A percentile compares a stretch with the other conserved stretches of the same genome.
Conservation (phyloP, 2,797 vertebrate genomes). For the Sparidentex hasta region DNA sequence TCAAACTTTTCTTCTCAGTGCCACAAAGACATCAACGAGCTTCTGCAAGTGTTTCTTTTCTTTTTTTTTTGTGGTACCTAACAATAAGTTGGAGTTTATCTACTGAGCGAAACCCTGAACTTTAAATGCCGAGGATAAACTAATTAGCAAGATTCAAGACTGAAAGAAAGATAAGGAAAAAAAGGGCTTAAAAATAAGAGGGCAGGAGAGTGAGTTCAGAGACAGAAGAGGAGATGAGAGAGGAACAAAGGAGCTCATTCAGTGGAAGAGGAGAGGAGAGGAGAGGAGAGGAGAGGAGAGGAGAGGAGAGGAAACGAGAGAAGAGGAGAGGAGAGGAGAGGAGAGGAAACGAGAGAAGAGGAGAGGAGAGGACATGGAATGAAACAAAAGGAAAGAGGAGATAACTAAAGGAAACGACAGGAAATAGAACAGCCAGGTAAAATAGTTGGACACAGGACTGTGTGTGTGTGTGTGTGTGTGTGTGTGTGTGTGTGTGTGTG, state of each 20-base stretch:
- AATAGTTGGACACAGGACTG: not conserved
- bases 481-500: not conserved
- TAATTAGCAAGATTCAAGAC: not conserved
- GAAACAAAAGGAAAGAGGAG: no score
- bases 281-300: not conserved
- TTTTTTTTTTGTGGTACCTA: not conserved
- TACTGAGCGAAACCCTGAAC: not conserved
- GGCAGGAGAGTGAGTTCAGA: not conserved
- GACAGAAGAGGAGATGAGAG: not conserved
- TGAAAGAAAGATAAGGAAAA: no score
- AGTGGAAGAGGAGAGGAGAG: not conserved
- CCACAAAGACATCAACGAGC: not conserved
- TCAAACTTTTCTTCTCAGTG: not conserved
- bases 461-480: not conserved
- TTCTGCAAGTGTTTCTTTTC: not conserved
- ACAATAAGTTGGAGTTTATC: not conserved
- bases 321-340: not conserved
- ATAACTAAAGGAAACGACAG: no score
- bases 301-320: no score
- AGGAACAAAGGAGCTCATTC: constrained; percentile 7
- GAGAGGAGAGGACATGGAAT: no score
- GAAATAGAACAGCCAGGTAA: no score
- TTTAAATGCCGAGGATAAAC: not conserved
- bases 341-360: not conserved
- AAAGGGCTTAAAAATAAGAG: not conserved